Conservation (phyloP, 2,888 invertebrate species). For the Tetramorium bicarinatum region DNA sequence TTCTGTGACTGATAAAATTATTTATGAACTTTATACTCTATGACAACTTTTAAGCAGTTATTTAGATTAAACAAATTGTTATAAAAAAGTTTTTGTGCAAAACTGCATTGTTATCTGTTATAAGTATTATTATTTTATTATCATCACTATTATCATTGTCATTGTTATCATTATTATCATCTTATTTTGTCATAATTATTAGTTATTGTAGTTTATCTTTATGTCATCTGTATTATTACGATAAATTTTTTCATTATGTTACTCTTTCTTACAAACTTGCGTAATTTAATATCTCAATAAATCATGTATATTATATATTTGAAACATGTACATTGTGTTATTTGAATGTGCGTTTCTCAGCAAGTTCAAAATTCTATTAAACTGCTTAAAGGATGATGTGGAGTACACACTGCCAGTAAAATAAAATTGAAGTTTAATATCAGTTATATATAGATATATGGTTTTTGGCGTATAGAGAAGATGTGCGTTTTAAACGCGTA, state of each 20-base stretch:
- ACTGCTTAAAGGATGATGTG: constrained; percentile 74
- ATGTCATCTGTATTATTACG: constrained; percentile 29
- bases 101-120: constrained; percentile 68
- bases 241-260: constrained; percentile 56
- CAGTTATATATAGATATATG: constrained; percentile 24
- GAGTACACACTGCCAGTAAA: constrained; percentile 74
- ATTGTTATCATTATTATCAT: constrained; percentile 37
- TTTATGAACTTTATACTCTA: constrained; percentile 71
- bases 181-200: constrained; percentile 42
- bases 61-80: constrained; percentile 58
- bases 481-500: background rate
- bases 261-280: constrained; percentile 59
- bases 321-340: constrained; percentile 55
- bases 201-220: constrained; percentile 41
- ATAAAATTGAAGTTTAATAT: constrained; percentile 49
- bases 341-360: constrained; percentile 56
- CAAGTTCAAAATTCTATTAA: constrained; percentile 55
- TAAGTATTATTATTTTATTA: constrained; percentile 66
- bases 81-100: constrained; percentile 33
- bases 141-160: constrained; percentile 41
- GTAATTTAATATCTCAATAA: constrained; percentile 65
- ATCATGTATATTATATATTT: constrained; percentile 28
- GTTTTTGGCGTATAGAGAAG: constrained; percentile 19
- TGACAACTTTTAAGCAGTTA: constrained; percentile 77
- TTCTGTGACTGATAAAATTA: constrained; percentile 70